Percentiles rank a stretch among this genome's conserved stretches.
phyloP scores from a whole-genome alignment of 2,113 vertebrate species.

The Suricata suricatta region DNA sequence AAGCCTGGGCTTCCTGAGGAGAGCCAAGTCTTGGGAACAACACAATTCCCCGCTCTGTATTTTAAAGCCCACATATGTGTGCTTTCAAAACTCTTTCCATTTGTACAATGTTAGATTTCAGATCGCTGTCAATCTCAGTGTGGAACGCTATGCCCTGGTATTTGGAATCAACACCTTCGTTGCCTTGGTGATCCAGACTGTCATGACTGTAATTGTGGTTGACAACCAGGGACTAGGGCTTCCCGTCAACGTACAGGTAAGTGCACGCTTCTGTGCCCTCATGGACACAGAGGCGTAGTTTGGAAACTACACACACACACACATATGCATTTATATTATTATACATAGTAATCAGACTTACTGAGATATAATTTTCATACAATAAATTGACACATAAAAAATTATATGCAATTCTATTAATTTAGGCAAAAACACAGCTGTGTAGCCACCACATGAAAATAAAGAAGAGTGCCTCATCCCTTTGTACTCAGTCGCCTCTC shows the following conservation, averaged over 20 bases:
- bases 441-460: neutral
- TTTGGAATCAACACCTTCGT: conserved; percentile 89
- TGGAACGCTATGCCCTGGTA: conserved; percentile 90
- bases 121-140: conserved; percentile 86
- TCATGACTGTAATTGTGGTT: conserved; percentile 86
- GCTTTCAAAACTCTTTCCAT: neutral
- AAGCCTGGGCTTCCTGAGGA: neutral
- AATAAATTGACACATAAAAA: neutral
- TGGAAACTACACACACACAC: neutral
- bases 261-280: neutral
- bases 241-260: conserved; percentile 86
- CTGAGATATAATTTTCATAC: neutral
- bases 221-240: conserved; percentile 88
- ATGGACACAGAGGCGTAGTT: neutral
- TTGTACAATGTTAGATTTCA: conserved; percentile 85
- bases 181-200: conserved; percentile 88
- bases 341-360: neutral
- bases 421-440: neutral
- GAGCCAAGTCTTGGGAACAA: neutral
- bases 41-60: neutral
- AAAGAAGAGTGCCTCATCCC: rapidly evolving
- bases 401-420: neutral
- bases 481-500: neutral
- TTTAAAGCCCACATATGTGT: neutral
- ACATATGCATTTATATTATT: neutral